Base-by-base conservation (phyloP, 1,140 invertebrate species). In the Caerostris extrusa region DNA sequence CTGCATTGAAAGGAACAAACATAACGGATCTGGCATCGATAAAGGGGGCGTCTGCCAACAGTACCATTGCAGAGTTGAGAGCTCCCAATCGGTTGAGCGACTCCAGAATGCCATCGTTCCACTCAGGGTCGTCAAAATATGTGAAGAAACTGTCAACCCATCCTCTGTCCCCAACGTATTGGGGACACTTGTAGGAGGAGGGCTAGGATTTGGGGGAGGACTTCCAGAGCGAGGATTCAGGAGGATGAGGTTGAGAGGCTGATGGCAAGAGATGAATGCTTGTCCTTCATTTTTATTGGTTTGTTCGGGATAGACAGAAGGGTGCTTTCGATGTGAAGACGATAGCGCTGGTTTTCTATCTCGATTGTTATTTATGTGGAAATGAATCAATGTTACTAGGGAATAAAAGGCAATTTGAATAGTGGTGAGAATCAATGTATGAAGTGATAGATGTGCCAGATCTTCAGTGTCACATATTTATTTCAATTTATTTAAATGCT, bases 111-210 rank as follows among this genome's bases (percentile, higher is more conserved):
- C 14, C 53, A 7, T 58, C 55, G n/a, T 55, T 57, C 82, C 82
- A 85, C 82, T 85, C n/a, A 19, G 53, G 83, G n/a, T 93, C 83
- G 91, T 93, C 91, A 86, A 93, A 93, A 93, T 93, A 87, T 93
- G 83, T 14, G 91, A 71, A 56, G 83, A 57, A 69, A 86, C 58
- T 93, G 91, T 93, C 91, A 93, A 60, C 91, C 34, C 91, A 53
- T 71, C n/a, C n/a, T 61, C 89, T 82, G 82, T 71, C 91, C 64
- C 12, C 56, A 19, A 58, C 64, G 90, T 86, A 87, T 93, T 87
- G 91, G 91, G 81, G 83, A 93, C 91, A 82, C 71, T 64, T 7
- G 19, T 71, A 71, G n/a, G n/a, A n/a, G n/a, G n/a, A n/a, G n/a
- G n/a, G n/a, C n/a, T n/a, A n/a, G n/a, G n/a, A n/a, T n/a, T 71